Evolutionary conservation across 1,140 invertebrate species (phyloP).

Genomic region (Magallana gigas): DNA sequence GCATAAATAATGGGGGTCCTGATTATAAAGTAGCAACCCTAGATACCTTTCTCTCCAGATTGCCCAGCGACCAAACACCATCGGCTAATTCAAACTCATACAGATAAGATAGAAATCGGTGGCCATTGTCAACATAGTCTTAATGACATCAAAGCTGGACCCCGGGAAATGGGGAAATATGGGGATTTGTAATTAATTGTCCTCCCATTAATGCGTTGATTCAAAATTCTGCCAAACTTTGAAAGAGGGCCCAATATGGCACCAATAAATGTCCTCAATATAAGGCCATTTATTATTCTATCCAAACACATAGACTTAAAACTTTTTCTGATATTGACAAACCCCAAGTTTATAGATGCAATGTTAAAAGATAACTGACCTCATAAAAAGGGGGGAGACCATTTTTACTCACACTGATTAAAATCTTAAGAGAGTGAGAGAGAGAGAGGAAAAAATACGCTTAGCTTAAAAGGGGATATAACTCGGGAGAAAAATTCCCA

Average conservation of each 20-base stretch:
- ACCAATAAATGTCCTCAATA: conserved; percentile 9
- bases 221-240: conserved; percentile 31
- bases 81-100: conserved; percentile 22
- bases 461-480: conserved; percentile 32
- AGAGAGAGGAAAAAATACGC: not conserved
- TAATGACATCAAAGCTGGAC: conserved; percentile 33
- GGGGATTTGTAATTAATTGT: conserved; percentile 34
- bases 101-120: conserved; percentile 27
- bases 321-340: conserved; percentile 29
- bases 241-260: conserved; percentile 21
- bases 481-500: conserved; percentile 8
- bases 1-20: conserved; percentile 10
- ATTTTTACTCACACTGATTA: not conserved
- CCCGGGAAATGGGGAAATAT: not conserved
- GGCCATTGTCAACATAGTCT: conserved; percentile 19
- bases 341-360: conserved; percentile 5
- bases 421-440: not conserved
- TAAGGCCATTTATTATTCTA: conserved; percentile 27
- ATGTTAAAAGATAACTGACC: conserved; percentile 24
- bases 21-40: conserved; percentile 30
- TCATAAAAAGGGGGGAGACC: conserved; percentile 17
- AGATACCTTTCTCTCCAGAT: conserved; percentile 33
- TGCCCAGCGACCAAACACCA: conserved; percentile 27
- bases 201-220: conserved; percentile 4
- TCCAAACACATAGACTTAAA: conserved; percentile 15